These are phyloP conservation scores for Dolichomitus sp. DNA, from an alignment of 2,888 invertebrate genomes.

Conservation along the genomic window DNA sequence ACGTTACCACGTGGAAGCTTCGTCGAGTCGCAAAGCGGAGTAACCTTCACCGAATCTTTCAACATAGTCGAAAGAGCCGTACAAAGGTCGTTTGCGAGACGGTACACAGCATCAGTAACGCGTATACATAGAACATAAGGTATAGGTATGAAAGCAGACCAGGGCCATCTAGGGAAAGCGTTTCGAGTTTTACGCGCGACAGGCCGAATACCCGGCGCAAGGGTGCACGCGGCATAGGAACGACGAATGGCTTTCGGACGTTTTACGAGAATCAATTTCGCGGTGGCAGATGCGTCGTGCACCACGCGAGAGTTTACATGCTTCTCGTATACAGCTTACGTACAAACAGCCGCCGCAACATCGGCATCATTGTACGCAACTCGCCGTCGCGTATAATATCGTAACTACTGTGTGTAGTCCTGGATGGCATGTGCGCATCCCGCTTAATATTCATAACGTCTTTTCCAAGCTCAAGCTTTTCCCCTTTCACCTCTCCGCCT, in stretches of 20 bases:
- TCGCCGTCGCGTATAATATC: conserved; percentile 1
- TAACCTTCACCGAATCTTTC: neutral
- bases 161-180: neutral
- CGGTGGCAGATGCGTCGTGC: conserved; percentile 60
- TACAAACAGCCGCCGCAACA: neutral
- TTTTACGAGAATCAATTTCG: conserved; percentile 74
- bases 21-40: neutral
- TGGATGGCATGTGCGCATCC: conserved; percentile 27
- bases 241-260: conserved; percentile 64
- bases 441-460: conserved; percentile 80
- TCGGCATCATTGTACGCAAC: neutral
- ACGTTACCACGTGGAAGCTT: neutral
- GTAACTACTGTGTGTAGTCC: conserved; percentile 14
- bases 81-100: conserved; percentile 5
- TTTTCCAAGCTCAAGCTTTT: conserved; percentile 54
- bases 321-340: neutral
- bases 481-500: neutral
- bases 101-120: neutral
- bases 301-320: neutral
- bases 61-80: neutral
- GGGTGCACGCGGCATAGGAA: conserved; percentile 8
- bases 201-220: conserved; percentile 20
- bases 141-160: neutral
- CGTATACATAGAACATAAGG: neutral
- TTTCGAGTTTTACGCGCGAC: conserved; percentile 27